These are phyloP conservation scores for Probaryconus sp. DNA, from an alignment of 1,140 invertebrate species.

Conservation along the genomic window DNA sequence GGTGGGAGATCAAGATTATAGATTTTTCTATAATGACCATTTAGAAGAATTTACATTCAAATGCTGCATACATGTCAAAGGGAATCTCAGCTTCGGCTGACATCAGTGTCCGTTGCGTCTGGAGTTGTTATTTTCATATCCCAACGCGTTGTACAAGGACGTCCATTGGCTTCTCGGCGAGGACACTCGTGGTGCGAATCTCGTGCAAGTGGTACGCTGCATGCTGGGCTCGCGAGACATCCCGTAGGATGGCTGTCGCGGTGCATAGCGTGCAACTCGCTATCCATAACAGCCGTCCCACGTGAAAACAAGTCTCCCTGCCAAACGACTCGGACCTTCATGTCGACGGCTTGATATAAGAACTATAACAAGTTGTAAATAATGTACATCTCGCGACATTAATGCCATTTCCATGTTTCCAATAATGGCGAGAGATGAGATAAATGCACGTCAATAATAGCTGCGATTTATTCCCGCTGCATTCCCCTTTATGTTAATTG, in stretches of 20 bases:
- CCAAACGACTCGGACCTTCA: constrained; percentile 64
- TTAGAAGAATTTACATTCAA: too few species aligned
- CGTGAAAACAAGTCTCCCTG: constrained; percentile 67
- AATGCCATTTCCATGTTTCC: constrained; percentile 64
- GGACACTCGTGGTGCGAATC: constrained; percentile 28
- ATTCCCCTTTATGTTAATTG: constrained; percentile 32
- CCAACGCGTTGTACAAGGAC: constrained; percentile 49
- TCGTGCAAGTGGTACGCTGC: constrained; percentile 3
- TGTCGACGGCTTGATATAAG: constrained; percentile 56
- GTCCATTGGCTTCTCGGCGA: constrained; percentile 56
- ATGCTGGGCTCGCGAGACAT: constrained; percentile 9
- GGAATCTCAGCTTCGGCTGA: too few species aligned
- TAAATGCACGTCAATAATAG: constrained; percentile 57
- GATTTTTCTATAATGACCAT: too few species aligned
- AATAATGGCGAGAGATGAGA: constrained; percentile 58
- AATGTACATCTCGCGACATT: constrained; percentile 57
- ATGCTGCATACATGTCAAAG: too few species aligned
- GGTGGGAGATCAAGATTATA: too few species aligned
- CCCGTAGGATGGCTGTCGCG: constrained; percentile 12
- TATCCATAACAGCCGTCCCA: constrained; percentile 61
- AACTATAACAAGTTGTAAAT: constrained; percentile 59
- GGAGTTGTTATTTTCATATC: constrained; percentile 43
- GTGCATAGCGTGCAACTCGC: constrained; percentile 16
- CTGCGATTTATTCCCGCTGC: constrained; percentile 8
- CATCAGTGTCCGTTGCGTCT: constrained; percentile 4